Evolutionary conservation across 1,140 invertebrate species (phyloP), one percentile per base, ranked within the genome.

Genomic region (Liolophura sinensis): DNA sequence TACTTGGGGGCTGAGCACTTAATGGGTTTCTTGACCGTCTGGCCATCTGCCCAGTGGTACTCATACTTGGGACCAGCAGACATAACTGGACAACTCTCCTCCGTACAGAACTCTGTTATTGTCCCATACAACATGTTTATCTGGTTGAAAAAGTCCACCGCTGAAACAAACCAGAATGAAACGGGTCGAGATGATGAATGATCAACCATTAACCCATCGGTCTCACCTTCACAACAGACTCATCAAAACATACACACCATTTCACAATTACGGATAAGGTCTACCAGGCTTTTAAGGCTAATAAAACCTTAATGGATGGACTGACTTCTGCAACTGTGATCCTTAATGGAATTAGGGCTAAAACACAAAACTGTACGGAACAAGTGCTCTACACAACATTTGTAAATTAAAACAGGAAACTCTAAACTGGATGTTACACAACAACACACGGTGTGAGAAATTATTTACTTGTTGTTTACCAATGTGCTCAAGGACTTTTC

Each of bases 51-150:
- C 97, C 98, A 99, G 85, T 99, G 98, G 84, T 99, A 99, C 86
- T 99, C 97, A 82, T 99, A 99, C 85, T 99, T 98, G 62, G 96
- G 96, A 47, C 97, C 97, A 18, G 89, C 89, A 56, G 87, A 88
- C 98, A 99, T 99, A 64, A 98, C 95, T 18, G 95, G 91, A 87
- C 98, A 99, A 70, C 92, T 95, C 73, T 98, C 94, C 84, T 98
- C 95, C 0, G 96, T 97, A 85, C 98, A 99, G 86, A 98, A 98
- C 84, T 99, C 98, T 31, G 97, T 98, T 77, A 99, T 97, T 15
- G 97, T 99, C 7, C 98, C 98, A 82, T 99, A 99, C 55, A 99
- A 86, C 97, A 99, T 99, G 84, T 98, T 99, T 75, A 99, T 99
- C 90, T 99, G 97, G 85, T 99, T 99, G 85, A 98, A 99, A 82